These are phyloP conservation scores for Eurystomus glaucurus DNA, from an alignment of 2,797 vertebrate species.

Conservation along the genomic window DNA sequence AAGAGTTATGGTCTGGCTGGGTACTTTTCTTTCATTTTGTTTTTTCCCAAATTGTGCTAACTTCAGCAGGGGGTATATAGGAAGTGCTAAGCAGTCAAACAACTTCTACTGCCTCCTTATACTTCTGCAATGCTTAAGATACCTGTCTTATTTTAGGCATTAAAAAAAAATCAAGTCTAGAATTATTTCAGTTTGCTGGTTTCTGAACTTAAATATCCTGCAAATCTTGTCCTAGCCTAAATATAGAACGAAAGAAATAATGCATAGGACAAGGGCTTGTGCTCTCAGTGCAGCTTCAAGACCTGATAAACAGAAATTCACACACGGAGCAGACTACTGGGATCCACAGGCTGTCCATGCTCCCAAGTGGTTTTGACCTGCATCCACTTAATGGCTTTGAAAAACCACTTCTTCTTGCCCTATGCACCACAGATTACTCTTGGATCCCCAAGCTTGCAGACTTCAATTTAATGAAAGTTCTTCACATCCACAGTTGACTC, in stretches of 20 bases:
- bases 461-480: not conserved
- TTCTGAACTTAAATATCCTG: not conserved
- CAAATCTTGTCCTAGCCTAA: not conserved
- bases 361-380: not conserved
- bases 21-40: not conserved
- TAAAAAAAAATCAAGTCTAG: not conserved
- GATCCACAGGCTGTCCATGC: not conserved
- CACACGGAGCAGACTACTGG: not conserved
- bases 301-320: not conserved
- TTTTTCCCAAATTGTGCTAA: not conserved
- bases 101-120: not conserved
- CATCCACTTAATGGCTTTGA: not conserved
- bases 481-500: not conserved
- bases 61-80: not conserved
- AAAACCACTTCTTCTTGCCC: not conserved
- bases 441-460: not conserved
- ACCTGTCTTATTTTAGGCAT: not conserved
- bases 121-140: not conserved
- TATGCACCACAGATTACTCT: not conserved
- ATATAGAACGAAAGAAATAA: not conserved
- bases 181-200: not conserved
- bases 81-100: not conserved
- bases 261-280: fast-evolving
- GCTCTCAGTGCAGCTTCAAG: not conserved
- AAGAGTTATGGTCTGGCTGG: not conserved